Conservation (phyloP, 2,113 vertebrate species). For the Dipodomys merriami region DNA sequence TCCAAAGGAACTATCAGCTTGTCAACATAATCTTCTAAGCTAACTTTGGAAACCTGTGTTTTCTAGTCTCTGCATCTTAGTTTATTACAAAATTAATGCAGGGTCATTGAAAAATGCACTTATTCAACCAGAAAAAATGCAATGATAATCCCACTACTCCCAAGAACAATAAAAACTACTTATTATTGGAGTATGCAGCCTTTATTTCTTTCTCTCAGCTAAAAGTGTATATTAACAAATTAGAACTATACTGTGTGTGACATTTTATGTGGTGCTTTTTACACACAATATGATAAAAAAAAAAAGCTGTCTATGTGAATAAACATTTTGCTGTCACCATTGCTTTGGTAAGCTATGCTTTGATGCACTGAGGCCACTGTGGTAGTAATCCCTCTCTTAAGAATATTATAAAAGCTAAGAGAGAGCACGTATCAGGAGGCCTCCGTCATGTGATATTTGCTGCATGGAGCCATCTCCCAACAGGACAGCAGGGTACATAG, state of each 20-base stretch:
- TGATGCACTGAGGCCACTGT: not conserved
- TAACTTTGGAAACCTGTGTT: not conserved
- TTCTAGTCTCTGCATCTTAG: not conserved
- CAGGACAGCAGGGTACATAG: not conserved
- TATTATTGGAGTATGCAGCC: not conserved
- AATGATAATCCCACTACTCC: not conserved
- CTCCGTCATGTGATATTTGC: not conserved
- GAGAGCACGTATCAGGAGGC: not conserved
- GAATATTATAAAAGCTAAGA: not conserved
- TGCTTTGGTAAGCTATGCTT: not conserved
- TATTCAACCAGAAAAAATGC: constrained; percentile 20
- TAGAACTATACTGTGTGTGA: not conserved
- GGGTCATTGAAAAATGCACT: not conserved
- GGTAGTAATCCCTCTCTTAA: not conserved
- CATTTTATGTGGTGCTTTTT: not conserved
- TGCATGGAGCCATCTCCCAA: not conserved
- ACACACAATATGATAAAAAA: constrained; percentile 22
- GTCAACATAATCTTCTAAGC: not conserved
- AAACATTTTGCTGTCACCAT: constrained; percentile 19
- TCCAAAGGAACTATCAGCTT: not conserved
- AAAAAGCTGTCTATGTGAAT: constrained; percentile 34
- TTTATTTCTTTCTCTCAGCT: not conserved
- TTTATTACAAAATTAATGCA: constrained; percentile 1
- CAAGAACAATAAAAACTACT: not conserved
- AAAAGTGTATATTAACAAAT: not conserved